These are phyloP conservation scores for Trichechus manatus DNA, from an alignment of 2,113 vertebrate species.

Conservation along the genomic window DNA sequence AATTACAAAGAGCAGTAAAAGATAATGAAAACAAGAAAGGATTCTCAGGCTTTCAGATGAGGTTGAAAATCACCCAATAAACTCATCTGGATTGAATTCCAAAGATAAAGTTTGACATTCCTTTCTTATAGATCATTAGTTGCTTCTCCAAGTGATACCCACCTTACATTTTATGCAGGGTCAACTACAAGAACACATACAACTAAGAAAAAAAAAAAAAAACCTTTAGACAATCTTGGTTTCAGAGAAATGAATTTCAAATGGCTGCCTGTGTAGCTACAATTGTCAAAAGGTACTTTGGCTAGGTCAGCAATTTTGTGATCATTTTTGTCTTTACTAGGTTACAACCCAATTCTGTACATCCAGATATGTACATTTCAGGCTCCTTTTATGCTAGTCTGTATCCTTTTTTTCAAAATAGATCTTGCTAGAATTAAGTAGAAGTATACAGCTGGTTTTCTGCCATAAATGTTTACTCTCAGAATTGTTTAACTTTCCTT, in stretches of 20 bases:
- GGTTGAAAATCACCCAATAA: constrained; percentile 57
- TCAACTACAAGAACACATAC: constrained; percentile 61
- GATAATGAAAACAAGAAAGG: constrained; percentile 56
- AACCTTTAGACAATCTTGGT: constrained; percentile 35
- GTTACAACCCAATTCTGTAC: neutral
- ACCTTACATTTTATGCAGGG: neutral
- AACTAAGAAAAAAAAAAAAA: neutral
- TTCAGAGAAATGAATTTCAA: constrained; percentile 63
- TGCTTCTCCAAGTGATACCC: constrained; percentile 55
- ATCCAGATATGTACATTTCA: neutral
- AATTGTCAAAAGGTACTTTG: neutral
- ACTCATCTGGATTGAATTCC: constrained; percentile 67
- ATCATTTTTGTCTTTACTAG: neutral
- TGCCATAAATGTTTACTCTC: neutral
- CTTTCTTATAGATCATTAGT: constrained; percentile 59
- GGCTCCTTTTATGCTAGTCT: neutral
- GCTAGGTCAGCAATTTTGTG: neutral
- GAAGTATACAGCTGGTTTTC: neutral
- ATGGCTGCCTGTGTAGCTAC: neutral
- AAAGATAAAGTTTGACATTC: constrained; percentile 59
- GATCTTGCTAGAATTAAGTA: neutral
- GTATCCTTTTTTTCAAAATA: neutral
- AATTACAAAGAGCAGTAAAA: constrained; percentile 58
- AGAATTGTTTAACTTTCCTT: neutral
- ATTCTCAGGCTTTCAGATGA: constrained; percentile 18